Base-by-base conservation (phyloP, 1,140 invertebrate species). In the Diachasma alloeum region DNA sequence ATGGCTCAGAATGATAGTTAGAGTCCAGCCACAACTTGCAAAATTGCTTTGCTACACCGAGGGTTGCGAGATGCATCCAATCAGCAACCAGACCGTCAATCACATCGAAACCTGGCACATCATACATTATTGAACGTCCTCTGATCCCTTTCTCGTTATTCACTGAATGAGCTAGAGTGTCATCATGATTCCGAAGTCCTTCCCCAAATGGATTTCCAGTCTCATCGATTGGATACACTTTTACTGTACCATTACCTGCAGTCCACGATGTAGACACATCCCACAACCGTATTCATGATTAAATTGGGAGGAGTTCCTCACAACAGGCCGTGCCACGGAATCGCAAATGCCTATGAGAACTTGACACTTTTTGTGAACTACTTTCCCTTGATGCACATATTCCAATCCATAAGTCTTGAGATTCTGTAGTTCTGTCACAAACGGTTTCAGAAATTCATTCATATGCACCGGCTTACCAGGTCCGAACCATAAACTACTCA, bases 51-150 rank as follows among this genome's bases (percentile, higher is more conserved):
- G 66, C 77, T 6, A 83, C 71, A 11, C 82, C 82, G 19, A 83
- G 75, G 26, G 59, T 19, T 42, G 83, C 77, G 19, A 63, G 67
- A 46, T 84, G 84, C 83, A 85, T 84, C 78, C 81, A 82, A 75
- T 85, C 84, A 19, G 48, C 46, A 11, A 70, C 72, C 17, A 81
- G 11, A 59, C 39, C 63, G 0, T 59, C 15, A 36, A 78, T 70
- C n/a, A n/a, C n/a, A n/a, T n/a, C n/a, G n/a, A n/a, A n/a, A n/a
- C n/a, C n/a, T n/a, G n/a, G n/a, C n/a, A 78, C 37, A 42, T 76
- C 37, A 17, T 22, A 63, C 56, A 78, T 26, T 13, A 71, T 69
- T 24, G 78, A 77, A 6, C 36, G 15, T 63, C 26, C 63, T 53
- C 53, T 53, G 13, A 78, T 39, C 42, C 17, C 46, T 19, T 48